These are phyloP conservation scores for Zaprionus tsacasi DNA, from an alignment of 1,140 invertebrate genomes.

Conservation along the genomic window DNA sequence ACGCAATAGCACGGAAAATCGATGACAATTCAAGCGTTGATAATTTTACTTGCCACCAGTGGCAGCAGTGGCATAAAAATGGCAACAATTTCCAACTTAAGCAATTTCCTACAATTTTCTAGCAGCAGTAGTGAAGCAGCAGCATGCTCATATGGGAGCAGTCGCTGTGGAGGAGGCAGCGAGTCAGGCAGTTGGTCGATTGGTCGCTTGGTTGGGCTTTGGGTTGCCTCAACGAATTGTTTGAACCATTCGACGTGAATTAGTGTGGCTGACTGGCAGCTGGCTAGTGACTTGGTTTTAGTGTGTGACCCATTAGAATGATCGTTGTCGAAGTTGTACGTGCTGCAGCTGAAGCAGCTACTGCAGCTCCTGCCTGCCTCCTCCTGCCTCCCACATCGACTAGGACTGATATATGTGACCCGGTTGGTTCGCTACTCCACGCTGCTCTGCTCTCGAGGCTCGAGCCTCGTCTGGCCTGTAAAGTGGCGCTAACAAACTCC, in stretches of 20 bases:
- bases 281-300: conserved; percentile 61
- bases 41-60: conserved; percentile 69
- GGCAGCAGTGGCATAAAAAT: conserved; percentile 49
- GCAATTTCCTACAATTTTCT: conserved; percentile 78
- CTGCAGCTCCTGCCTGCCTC: background rate
- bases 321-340: conserved; percentile 80
- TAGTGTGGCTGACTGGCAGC: conserved; percentile 51
- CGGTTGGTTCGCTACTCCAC: conserved; percentile 25
- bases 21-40: conserved; percentile 82
- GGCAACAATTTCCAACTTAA: conserved; percentile 79
- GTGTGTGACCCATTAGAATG: conserved; percentile 82
- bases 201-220: conserved; percentile 8
- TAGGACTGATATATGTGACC: conserved; percentile 32
- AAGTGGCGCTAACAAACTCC: conserved; percentile 75
- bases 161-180: conserved; percentile 46
- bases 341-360: conserved; percentile 38
- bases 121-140: background rate
- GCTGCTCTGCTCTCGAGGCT: conserved; percentile 23
- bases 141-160: conserved; percentile 71
- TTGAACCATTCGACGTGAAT: conserved; percentile 54
- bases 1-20: conserved; percentile 81
- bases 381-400: background rate
- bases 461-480: conserved; percentile 51
- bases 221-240: conserved; percentile 26
- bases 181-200: conserved; percentile 21